Percentiles rank a stretch among this genome's conserved stretches.
These are phyloP conservation scores for Drosophila punjabiensis DNA, from an alignment of 1,140 invertebrate species.

Conservation along the genomic window DNA sequence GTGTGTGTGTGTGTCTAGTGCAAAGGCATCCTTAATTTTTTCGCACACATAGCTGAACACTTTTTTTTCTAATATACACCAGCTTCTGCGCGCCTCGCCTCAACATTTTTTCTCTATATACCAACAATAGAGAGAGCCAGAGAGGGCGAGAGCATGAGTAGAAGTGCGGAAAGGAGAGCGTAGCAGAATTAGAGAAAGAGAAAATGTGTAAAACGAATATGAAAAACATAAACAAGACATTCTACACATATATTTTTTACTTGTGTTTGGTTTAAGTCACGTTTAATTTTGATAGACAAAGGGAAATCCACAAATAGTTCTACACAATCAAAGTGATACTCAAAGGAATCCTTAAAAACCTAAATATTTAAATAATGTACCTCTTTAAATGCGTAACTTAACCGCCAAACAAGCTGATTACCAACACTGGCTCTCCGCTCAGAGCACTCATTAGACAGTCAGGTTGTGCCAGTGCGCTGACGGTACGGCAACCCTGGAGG, in stretches of 20 bases:
- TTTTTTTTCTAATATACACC: constrained; percentile 57
- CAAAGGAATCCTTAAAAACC: background rate
- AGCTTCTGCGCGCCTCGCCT: constrained; percentile 43
- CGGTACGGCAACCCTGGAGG: constrained; percentile 53
- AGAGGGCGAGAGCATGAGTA: constrained; percentile 29
- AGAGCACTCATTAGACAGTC: constrained; percentile 32
- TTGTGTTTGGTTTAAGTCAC: background rate
- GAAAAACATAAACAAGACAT: constrained; percentile 25
- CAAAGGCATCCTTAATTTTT: constrained; percentile 68
- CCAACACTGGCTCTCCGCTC: constrained; percentile 32
- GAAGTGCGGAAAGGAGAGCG: constrained; percentile 17
- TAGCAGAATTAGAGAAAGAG: constrained; percentile 19
- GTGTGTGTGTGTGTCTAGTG: constrained; percentile 61
- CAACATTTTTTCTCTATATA: constrained; percentile 79
- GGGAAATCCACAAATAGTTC: too few relatives aligned
- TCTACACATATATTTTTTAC: background rate
- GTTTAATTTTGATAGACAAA: background rate
- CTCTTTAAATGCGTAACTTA: constrained; percentile 11
- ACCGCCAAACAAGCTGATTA: constrained; percentile 12
- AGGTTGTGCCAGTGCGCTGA: constrained; percentile 30
- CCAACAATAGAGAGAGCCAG: constrained; percentile 72
- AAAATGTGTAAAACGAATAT: constrained; percentile 20
- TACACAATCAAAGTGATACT: background rate
- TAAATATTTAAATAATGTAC: background rate
- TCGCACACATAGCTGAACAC: constrained; percentile 64